Conservation (phyloP, 1,140 invertebrate genomes). For the Saccostrea glomerata region DNA sequence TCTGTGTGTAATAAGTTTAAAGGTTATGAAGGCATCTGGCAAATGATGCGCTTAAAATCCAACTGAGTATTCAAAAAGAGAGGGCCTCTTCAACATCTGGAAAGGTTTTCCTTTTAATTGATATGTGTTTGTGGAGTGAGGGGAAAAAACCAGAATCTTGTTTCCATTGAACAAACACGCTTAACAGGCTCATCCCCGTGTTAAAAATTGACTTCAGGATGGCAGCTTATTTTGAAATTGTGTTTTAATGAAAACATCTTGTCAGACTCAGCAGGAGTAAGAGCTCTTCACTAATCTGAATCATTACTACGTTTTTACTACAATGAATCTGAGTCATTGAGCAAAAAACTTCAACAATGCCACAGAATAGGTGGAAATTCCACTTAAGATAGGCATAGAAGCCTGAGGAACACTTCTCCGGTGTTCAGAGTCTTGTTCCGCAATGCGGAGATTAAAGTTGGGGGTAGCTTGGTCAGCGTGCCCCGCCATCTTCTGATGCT, state of each 20-base stretch:
- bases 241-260: background rate
- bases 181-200: background rate
- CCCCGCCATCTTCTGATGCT: no score
- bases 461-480: no score
- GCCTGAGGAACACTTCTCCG: no score
- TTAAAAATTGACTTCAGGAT: background rate
- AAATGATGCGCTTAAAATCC: background rate
- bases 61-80: background rate
- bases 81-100: background rate
- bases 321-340: background rate
- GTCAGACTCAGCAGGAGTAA: background rate
- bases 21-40: constrained; percentile 4
- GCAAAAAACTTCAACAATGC: background rate
- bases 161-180: background rate
- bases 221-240: background rate
- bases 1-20: background rate
- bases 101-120: constrained; percentile 10
- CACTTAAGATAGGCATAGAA: no score
- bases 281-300: background rate
- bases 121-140: background rate
- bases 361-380: no score
- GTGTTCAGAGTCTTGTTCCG: no score
- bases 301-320: background rate
- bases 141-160: background rate
- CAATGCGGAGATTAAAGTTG: no score